Base-by-base conservation (phyloP, 2,888 invertebrate species). In the Parthenolecanium corni region DNA sequence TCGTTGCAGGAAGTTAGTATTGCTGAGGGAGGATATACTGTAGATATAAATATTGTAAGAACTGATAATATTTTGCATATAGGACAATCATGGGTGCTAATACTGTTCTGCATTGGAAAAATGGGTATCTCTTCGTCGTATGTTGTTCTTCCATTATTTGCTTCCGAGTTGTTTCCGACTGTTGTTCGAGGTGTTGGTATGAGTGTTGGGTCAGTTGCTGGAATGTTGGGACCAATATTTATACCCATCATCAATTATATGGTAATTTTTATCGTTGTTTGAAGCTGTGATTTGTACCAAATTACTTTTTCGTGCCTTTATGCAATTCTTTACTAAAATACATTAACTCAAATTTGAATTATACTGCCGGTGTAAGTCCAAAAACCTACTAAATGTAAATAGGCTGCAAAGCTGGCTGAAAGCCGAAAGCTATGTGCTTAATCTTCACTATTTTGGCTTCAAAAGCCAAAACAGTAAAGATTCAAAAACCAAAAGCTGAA, bases 71-170 rank as follows among this genome's bases (percentile, higher is more conserved):
- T 31, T 31, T 31, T 56, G n/a, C n/a, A 23, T 23, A n/a, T n/a
- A 66, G 65, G 47, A 44, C 58, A 63, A 16, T 31, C 25, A 18
- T 54, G 52, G 40, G 58, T 63, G 44, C 73, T 89, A 64, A 79
- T 79, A 0, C 74, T 89, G n/a, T 89, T 87, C 73, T 88, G 89
- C 71, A 79, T 89, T 54, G 89, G 89, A 9, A 90, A 90, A 75
- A 89, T 89, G 84, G 88, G 89, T 2, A 88, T 89, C 68, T 89
- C 89, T 0, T 86, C 86, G 0, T 85, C 87, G 0, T 89, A 88
- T 72, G 88, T 89, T 23, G 87, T 88, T 1, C 74, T 90, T 23
- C 89, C 89, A 0, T 75, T 89, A 68, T 84, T 89, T 79, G 89
- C 89, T 0, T 86, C 88, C 0, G 90, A 90, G 73, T 73, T 89